Base-by-base conservation (phyloP, 1,140 invertebrate species). In the Polypedilum vanderplanki region DNA sequence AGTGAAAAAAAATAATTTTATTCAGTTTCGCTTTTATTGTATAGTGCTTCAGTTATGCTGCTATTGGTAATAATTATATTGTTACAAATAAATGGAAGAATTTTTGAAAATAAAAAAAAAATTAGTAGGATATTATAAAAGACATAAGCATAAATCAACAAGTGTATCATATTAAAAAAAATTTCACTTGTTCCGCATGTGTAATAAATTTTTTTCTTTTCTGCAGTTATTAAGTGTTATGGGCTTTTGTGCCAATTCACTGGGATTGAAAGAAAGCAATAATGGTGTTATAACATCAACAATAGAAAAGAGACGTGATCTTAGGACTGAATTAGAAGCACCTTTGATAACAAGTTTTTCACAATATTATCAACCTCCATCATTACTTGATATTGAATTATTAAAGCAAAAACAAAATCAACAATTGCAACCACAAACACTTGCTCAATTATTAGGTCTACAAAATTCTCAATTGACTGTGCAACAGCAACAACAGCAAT, bases 361-460 rank as follows among this genome's bases (percentile, higher is more conserved):
- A 8, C 65, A 70, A 70, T 70, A 70, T 70, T 57, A 57, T 57
- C 46, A 57, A 57, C 46, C 46, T 1, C 46, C 46, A n/a, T 12
- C 46, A 15, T 15, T 57, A 15, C 46, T 57, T 57, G 12, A 57
- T n/a, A 57, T 57, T 57, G 12, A 57, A 57, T 15, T 57, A 57
- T 57, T 57, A 57, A 57, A 57, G 10, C 46, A 57, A 3, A 12
- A 57, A 57, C 46, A 57, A 57, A n/a, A 57, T 4, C 46, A 57
- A n/a, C 46, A n/a, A n/a, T n/a, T n/a, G 3, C n/a, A 12, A 15
- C 46, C 46, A 4, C 46, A 57, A 57, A 57, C 46, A n/a, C n/a
- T 57, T n/a, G 46, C 46, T 4, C 46, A 57, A 3, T 15, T 57
- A 15, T n/a, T 57, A n/a, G 46, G 46, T n/a, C 12, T 57, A 4